Base-by-base conservation (phyloP, 2,797 vertebrate genomes). In the Presbytis comata region DNA sequence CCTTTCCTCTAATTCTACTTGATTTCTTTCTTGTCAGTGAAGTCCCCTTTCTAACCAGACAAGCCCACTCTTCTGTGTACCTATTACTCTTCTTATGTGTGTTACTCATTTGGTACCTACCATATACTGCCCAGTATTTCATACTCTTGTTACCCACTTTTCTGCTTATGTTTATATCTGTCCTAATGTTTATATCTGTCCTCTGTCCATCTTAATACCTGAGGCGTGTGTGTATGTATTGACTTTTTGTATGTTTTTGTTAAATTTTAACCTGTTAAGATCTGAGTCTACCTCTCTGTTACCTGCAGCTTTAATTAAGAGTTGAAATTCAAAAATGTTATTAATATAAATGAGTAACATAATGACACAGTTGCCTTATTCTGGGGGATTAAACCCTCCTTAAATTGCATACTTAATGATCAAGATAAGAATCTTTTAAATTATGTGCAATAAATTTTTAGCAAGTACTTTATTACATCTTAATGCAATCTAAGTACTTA, bases 401-500 rank as follows among this genome's bases (percentile, higher is more conserved):
- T 96, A 96, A 78, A 97, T 98, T 76, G 88, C 3, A 17, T 79
- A 44, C 50, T 59, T 94, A 96, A 94, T 94, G 89, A 91, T 95
- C 44, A 90, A 86, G 55, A 95, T 84, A 13, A 97, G 89, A 97
- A 96, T 91, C 11, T 74, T 96, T 33, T 80, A 96, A 97, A 93
- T 97, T 91, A n/a, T n/a, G n/a, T 81, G 50, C 74, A 84, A 82
- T 96, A 87, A 85, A 92, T 97, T 83, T 55, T 89, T 30, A 96
- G 84, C 85, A 72, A 48, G 89, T 76, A 70, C 84, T 82, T 95
- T 53, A 28, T 53, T 64, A 95, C 55, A 76, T 95, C 96, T 95
- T 97, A 97, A 84, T 80, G 78, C 89, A 85, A 83, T 85, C 94
- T 93, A 97, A 98, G 95, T 96, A 97, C 97, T 98, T 98, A 97